Base-by-base conservation (phyloP, 2,797 vertebrate species). In the Cossypha polioptera region DNA sequence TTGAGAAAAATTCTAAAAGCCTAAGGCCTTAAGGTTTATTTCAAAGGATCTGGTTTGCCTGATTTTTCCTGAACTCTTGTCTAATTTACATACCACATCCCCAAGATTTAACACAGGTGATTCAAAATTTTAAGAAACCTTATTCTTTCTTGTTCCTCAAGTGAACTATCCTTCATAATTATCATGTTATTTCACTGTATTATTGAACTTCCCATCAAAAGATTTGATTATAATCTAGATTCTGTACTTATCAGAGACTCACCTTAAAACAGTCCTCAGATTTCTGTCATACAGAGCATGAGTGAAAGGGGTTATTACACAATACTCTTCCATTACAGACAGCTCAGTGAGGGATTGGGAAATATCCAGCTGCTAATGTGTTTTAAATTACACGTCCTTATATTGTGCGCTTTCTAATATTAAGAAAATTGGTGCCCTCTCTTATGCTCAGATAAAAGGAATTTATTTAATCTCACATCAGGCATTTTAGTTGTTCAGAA, bases 361-460 rank as follows among this genome's bases (percentile, higher is more conserved):
- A 95, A 89, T 72, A 90, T 85, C 81, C 83, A 96, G 35, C 45
- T 77, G 65, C 33, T 95, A 95, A 95, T 92, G 80, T 91, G 65
- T 87, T 95, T 95, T 92, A 96, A 97, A 96, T 96, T 95, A 68
- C 31, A 92, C 83, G 69, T 13, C 10, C 22, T 67, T 93, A 77
- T 38, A 63, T 17, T 42, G 8, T 45, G 17, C 76, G 29, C 55
- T 61, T 94, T 90, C 71, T 94, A 94, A 94, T 85, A 92, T 81
- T 80, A 79, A 63, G 57, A 94, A 94, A 88, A 96, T 79, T 73
- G 9, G 13, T 81, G 72, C 16, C 13, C 16, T 94, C 12, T 21
- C 19, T 58, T 81, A 76, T 42, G 53, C 7, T 66, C 4, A 29
- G 17, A 51, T 29, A 82, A 82, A 94, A 86, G 13, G 14, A 81